These are phyloP conservation scores for Eupristina koningsbergeri DNA, from an alignment of 1,140 invertebrate genomes.

Conservation along the genomic window DNA sequence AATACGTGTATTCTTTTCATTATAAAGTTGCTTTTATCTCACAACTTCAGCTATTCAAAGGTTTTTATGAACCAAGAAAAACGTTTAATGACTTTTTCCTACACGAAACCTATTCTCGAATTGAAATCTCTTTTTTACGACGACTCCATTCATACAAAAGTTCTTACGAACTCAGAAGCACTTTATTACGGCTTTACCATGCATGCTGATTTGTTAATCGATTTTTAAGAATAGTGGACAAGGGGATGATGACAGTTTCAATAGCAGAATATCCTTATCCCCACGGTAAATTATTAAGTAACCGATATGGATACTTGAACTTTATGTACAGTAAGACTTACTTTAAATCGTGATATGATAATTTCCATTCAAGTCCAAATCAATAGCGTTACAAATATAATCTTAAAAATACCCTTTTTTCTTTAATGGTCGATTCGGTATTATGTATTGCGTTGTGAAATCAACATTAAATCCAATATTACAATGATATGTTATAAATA, in stretches of 20 bases:
- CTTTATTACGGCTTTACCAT: not conserved
- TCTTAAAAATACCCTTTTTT: too few relatives aligned
- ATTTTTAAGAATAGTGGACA: not conserved
- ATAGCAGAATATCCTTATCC: not conserved
- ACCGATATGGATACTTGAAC: too few relatives aligned
- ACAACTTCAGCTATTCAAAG: not conserved
- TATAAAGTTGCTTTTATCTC: not conserved
- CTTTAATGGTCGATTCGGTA: too few relatives aligned
- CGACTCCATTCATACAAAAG: not conserved
- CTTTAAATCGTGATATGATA: too few relatives aligned
- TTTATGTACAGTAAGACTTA: too few relatives aligned
- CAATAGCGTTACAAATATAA: too few relatives aligned
- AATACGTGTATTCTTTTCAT: constrained; percentile 18
- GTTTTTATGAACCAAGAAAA: constrained; percentile 7
- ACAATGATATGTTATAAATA: too few relatives aligned
- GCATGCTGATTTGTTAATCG: not conserved
- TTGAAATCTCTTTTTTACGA: constrained; percentile 22
- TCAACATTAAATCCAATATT: too few relatives aligned
- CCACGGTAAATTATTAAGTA: not conserved
- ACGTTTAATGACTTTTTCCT: constrained; percentile 22
- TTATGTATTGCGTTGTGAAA: too few relatives aligned
- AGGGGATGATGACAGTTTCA: not conserved
- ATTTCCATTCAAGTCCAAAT: too few relatives aligned
- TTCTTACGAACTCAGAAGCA: constrained; percentile 11
- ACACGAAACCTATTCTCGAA: not conserved